Percentiles rank a stretch among this genome's conserved stretches.
phyloP scores from a whole-genome alignment of 2,797 vertebrate genomes.

The Falco rusticolus region DNA sequence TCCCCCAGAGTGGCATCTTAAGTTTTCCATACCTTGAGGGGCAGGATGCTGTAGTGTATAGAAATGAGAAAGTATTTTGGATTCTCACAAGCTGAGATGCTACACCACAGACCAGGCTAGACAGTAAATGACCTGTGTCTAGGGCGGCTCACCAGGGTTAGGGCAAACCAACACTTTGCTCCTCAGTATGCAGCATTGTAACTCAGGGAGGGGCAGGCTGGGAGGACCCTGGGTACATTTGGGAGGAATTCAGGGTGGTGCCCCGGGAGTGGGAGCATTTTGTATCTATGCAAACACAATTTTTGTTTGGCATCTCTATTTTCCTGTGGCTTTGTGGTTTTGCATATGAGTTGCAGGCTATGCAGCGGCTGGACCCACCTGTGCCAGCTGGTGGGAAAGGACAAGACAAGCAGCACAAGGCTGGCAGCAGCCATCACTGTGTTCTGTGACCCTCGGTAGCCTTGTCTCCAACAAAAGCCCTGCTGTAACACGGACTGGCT shows the following conservation, averaged over 20 bases:
- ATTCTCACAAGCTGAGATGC: neutral
- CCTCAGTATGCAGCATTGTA: fast-evolving
- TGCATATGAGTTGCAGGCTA: fast-evolving
- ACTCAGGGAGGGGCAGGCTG: neutral
- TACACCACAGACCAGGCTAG: neutral
- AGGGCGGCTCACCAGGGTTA: neutral
- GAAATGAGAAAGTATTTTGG: neutral
- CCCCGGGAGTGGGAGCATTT: neutral
- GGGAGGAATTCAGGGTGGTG: neutral
- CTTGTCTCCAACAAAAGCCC: neutral
- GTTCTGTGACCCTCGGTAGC: neutral
- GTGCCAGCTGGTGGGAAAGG: neutral
- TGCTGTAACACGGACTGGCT: fast-evolving
- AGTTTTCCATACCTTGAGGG: neutral
- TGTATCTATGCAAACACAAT: neutral
- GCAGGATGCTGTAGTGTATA: neutral
- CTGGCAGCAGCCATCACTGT: neutral
- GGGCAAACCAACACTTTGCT: neutral
- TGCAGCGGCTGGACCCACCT: neutral
- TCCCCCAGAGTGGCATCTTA: no score
- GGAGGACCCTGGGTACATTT: neutral
- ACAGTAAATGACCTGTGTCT: neutral
- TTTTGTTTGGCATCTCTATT: neutral
- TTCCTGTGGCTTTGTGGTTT: neutral
- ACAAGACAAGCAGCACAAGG: neutral